phyloP scores from a whole-genome alignment of 2,888 invertebrate species.

The Himalopsyche japonica region DNA sequence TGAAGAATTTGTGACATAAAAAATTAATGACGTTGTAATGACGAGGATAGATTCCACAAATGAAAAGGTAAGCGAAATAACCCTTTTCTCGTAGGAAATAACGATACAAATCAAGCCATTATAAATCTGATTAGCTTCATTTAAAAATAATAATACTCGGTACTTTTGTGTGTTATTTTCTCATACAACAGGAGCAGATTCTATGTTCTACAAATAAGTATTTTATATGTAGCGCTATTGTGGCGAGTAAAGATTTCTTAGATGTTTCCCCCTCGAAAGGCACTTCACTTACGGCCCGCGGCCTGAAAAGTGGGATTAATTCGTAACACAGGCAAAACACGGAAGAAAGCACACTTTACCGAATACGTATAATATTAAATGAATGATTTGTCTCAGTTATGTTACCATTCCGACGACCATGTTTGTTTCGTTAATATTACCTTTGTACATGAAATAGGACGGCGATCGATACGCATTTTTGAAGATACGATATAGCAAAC shows the following conservation, averaged over 20 bases:
- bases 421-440: too few species aligned
- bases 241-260: not conserved
- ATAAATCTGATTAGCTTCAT: not conserved
- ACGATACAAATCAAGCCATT: not conserved
- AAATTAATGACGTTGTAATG: not conserved
- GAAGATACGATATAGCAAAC: too few species aligned
- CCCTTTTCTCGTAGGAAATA: not conserved
- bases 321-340: not conserved
- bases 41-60: not conserved
- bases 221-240: not conserved
- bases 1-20: too few species aligned
- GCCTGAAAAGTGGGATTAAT: not conserved
- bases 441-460: too few species aligned
- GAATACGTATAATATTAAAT: not conserved
- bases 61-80: not conserved
- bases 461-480: too few species aligned
- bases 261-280: not conserved
- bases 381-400: not conserved
- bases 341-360: not conserved
- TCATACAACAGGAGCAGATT: not conserved
- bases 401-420: not conserved
- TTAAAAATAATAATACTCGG: not conserved
- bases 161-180: not conserved
- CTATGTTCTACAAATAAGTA: not conserved
- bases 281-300: not conserved